A percentile compares a stretch with the other conserved stretches of the same genome.
Evolutionary conservation across 2,113 vertebrate genomes (phyloP).

Genomic region (Perca flavescens): DNA sequence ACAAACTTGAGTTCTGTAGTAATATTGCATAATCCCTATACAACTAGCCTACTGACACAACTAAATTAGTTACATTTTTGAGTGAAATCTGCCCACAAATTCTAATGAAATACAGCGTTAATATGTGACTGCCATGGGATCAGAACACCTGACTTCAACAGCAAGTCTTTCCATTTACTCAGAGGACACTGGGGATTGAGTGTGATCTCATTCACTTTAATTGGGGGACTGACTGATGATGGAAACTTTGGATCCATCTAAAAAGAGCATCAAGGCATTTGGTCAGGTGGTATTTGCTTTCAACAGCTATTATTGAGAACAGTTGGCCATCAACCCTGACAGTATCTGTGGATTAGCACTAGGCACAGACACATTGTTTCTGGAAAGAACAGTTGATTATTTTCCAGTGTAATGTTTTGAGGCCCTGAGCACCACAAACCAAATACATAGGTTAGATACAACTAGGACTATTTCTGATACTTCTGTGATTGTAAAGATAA

Average conservation of each 20-base stretch:
- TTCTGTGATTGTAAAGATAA: not conserved
- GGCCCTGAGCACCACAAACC: not conserved
- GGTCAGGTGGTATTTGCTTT: not conserved
- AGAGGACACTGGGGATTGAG: not conserved
- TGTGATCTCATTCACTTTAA: not conserved
- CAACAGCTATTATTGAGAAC: not conserved
- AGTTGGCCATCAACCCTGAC: not conserved
- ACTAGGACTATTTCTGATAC: rapidly evolving
- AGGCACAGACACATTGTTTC: not conserved
- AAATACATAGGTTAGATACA: too few relatives aligned
- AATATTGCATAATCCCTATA: too few relatives aligned
- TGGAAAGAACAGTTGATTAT: not conserved
- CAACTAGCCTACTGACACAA: too few relatives aligned
- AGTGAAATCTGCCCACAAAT: too few relatives aligned
- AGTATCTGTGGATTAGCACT: not conserved
- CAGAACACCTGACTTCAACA: not conserved
- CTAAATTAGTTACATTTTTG: too few relatives aligned
- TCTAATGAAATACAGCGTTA: too few relatives aligned
- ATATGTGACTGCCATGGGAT: not conserved
- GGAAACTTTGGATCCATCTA: slow-evolving; percentile 28
- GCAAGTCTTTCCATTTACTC: not conserved
- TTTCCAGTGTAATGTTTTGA: not conserved
- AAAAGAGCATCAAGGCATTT: slow-evolving; percentile 15
- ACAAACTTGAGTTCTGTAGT: too few relatives aligned
- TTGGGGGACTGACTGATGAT: not conserved